Conservation (phyloP, 2,113 vertebrate species). For the Mesitornis unicolor region DNA sequence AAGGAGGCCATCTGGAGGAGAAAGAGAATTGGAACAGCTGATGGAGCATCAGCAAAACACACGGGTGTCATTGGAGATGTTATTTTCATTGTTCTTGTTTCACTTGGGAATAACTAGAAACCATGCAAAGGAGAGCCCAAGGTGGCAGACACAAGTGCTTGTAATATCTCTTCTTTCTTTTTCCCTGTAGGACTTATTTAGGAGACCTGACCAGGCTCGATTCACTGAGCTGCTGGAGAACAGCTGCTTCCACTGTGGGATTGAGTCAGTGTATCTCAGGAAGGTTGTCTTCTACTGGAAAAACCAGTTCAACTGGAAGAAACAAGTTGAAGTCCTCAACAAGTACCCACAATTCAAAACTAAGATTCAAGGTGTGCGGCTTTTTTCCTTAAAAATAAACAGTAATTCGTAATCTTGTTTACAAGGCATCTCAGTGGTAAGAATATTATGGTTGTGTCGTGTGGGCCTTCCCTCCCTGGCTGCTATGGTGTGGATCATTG, state of each 20-base stretch:
- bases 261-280: slow-evolving; percentile 64
- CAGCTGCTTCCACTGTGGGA: slow-evolving; percentile 76
- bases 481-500: neutral
- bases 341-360: slow-evolving; percentile 81
- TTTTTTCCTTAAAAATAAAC: neutral
- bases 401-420: neutral
- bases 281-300: slow-evolving; percentile 78
- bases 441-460: neutral
- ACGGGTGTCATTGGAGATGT: neutral
- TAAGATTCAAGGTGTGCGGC: slow-evolving; percentile 77
- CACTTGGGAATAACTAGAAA: neutral
- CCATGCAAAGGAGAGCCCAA: neutral
- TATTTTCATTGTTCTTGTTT: neutral
- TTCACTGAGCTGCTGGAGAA: slow-evolving; percentile 68
- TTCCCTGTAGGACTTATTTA: slow-evolving; percentile 69
- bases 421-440: neutral
- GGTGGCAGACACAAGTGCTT: neutral
- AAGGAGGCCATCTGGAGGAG: slow-evolving; percentile 32
- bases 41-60: neutral
- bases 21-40: neutral
- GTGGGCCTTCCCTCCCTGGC: neutral
- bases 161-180: neutral
- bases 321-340: slow-evolving; percentile 78
- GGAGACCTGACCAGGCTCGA: slow-evolving; percentile 70
- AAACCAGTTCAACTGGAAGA: slow-evolving; percentile 77